Evolutionary conservation across 1,140 invertebrate species (phyloP).

Genomic region (Aphelenchoides besseyi): DNA sequence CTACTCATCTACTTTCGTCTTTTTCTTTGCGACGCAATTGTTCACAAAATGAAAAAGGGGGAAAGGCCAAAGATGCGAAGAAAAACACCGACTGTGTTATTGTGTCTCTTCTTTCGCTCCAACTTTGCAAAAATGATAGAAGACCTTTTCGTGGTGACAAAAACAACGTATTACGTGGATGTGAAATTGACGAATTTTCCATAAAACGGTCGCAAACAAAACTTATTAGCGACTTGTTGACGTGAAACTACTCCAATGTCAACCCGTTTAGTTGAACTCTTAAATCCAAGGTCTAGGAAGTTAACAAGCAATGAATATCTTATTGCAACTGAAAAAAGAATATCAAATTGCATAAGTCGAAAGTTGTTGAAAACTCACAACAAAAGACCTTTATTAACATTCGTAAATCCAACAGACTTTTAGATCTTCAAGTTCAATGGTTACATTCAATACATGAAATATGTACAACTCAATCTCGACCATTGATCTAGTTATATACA

Average conservation of each 20-base stretch:
- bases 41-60: conserved; percentile 25
- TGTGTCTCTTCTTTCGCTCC: not conserved
- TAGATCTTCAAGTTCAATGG: not conserved
- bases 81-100: not conserved
- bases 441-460: not conserved
- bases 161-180: not conserved
- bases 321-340: not conserved
- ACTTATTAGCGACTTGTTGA: too few relatives aligned
- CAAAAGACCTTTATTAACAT: not conserved
- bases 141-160: not conserved
- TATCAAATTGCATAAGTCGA: not conserved
- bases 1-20: not conserved
- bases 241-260: too few relatives aligned
- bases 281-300: too few relatives aligned
- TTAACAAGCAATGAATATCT: too few relatives aligned
- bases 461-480: not conserved
- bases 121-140: conserved; percentile 5
- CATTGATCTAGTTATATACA: conserved; percentile 12
- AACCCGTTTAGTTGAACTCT: too few relatives aligned
- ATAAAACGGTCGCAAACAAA: too few relatives aligned
- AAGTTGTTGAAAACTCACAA: not conserved
- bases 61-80: conserved; percentile 3
- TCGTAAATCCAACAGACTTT: conserved; percentile 19
- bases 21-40: conserved; percentile 29
- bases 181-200: too few relatives aligned